Evolutionary conservation across 2,113 vertebrate genomes (phyloP).

Genomic region (Bolborhynchus lineola): DNA sequence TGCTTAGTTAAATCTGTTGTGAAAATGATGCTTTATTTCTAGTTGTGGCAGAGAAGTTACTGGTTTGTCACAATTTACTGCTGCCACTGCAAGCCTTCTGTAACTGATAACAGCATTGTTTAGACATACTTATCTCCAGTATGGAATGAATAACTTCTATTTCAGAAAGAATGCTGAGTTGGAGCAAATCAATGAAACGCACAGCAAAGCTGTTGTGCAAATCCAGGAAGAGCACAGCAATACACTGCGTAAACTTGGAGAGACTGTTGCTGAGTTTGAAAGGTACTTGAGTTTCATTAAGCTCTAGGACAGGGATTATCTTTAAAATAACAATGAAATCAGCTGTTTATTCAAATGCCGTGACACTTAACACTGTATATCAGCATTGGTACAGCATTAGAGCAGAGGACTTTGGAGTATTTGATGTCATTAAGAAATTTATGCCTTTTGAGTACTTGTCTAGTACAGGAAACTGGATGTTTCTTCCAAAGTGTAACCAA

Average conservation of each 20-base stretch:
- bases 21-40: background rate
- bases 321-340: background rate
- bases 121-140: background rate
- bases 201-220: slow-evolving; percentile 55
- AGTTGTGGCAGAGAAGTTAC: background rate
- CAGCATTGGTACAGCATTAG: background rate
- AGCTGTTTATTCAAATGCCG: background rate
- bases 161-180: slow-evolving; percentile 76
- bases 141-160: background rate
- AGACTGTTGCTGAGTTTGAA: slow-evolving; percentile 77
- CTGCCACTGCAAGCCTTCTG: background rate
- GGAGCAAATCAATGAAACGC: slow-evolving; percentile 54
- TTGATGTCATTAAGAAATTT: background rate
- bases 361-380: background rate
- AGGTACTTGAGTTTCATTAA: slow-evolving; percentile 70
- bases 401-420: background rate
- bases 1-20: background rate
- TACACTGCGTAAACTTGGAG: slow-evolving; percentile 67
- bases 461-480: background rate
- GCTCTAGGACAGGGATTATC: background rate
- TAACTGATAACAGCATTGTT: background rate
- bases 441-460: background rate
- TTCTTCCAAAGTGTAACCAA: background rate
- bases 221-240: slow-evolving; percentile 73
- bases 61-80: background rate